A percentile compares a stretch with the other conserved stretches of the same genome.
These are phyloP conservation scores for Thysanoteuthis rhombus DNA, from an alignment of 2,888 invertebrate genomes.

Conservation along the genomic window DNA sequence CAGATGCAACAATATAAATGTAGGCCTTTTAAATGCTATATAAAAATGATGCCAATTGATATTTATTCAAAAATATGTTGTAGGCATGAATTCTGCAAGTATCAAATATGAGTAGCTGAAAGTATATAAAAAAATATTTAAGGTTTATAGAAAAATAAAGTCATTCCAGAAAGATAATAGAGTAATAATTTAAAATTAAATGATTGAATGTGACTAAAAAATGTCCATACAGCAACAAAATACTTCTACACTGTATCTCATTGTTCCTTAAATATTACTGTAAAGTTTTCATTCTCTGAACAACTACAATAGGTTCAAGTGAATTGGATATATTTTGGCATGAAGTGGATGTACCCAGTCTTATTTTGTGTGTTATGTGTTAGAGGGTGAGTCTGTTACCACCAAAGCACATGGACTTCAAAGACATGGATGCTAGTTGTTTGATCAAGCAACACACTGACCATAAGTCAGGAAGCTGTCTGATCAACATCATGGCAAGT, in stretches of 20 bases:
- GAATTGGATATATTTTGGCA: no score
- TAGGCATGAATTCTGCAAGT: neutral
- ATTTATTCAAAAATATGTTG: neutral
- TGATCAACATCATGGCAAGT: slow-evolving; percentile 16
- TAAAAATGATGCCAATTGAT: neutral
- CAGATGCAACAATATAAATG: no score
- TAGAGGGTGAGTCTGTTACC: neutral
- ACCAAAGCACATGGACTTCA: slow-evolving; percentile 20
- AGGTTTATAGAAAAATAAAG: neutral
- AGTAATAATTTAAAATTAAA: neutral
- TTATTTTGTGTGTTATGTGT: neutral
- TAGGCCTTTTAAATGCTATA: no score
- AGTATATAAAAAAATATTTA: neutral
- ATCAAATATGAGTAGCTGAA: neutral
- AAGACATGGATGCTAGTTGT: slow-evolving; percentile 20
- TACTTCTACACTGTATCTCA: neutral
- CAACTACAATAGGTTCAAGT: no score
- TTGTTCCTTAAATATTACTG: neutral
- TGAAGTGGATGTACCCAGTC: neutral
- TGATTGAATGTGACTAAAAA: neutral
- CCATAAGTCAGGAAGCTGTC: neutral
- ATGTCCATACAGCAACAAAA: neutral
- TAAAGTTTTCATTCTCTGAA: no score
- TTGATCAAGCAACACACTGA: slow-evolving; percentile 1
- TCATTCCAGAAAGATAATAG: no score